Evolutionary conservation across 2,797 vertebrate genomes (phyloP), one percentile per base, ranked within the genome.

Genomic region (Urophycis tenuis): DNA sequence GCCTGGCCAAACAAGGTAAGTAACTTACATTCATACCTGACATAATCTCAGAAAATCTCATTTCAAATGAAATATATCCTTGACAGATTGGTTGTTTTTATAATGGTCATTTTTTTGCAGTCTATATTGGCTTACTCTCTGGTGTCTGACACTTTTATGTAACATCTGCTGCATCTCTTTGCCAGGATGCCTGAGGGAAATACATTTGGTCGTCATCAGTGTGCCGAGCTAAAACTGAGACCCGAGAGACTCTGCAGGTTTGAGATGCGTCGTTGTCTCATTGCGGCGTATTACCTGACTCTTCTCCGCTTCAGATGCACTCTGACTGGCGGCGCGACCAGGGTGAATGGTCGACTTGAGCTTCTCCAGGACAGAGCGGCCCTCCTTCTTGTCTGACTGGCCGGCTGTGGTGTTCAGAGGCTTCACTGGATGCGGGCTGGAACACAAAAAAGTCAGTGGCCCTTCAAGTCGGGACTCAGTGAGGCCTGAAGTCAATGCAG

Each of bases 361-460:
- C 87, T 94, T 96, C 89, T 98, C 96, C 79, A 96, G 90, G 0
- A 95, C 95, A 0, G 92, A 93, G 8, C 94, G 93, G 49, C 92
- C 88, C n/a, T 94, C 94, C 88, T 92, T 95, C 92, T 93, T 95
- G 81, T 96, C 95, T 0, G 85, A 81, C 9, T 90, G 90, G 0
- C 91, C 85, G 53, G 76, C 64, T 15, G 75, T 34, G 77, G 88
- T 89, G 3, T 92, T 96, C 84, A 99, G 91, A 14, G 97, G 97
- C 87, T 95, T 99, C 92, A 98, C 97, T 0, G 92, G 95, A 81
- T 99, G 98, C 34, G 96, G 93, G 86, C 98, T 99, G 90, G 2
- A 78, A 86, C 86, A 77, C 6, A 45, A 71, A 31, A 31, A 53
- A 72, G 85, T 87, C 80, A 83, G 81, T 3, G 83, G 73, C 82